phyloP scores from a whole-genome alignment of 2,797 vertebrate genomes.

The Oreortyx pictus region DNA sequence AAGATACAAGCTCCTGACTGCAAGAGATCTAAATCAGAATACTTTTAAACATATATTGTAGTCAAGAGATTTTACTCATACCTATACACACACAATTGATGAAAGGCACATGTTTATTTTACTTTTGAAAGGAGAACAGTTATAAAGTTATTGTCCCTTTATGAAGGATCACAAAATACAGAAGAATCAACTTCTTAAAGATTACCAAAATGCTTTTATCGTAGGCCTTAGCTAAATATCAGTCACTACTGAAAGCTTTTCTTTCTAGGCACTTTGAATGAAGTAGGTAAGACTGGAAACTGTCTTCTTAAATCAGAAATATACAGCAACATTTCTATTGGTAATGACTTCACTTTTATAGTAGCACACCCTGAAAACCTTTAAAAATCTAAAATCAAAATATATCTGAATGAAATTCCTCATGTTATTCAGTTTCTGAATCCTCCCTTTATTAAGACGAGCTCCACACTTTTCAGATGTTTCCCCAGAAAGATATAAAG shows the following conservation, averaged over 20 bases:
- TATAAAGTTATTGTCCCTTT: background rate
- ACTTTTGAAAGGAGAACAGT: background rate
- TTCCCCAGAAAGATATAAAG: background rate
- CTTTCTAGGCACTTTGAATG: background rate
- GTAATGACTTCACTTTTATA: background rate
- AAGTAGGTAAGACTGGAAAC: background rate
- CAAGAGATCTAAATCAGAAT: background rate
- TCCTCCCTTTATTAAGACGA: background rate
- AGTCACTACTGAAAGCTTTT: background rate
- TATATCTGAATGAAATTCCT: background rate
- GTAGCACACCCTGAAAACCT: background rate
- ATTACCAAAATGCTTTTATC: background rate
- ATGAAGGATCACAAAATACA: background rate
- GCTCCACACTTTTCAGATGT: background rate
- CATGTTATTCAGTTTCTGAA: background rate
- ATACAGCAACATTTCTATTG: background rate
- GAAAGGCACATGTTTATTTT: background rate
- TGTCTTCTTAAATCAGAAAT: background rate
- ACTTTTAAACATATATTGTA: background rate
- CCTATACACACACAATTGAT: background rate
- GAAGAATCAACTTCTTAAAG: background rate
- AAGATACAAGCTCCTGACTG: background rate
- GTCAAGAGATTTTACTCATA: background rate
- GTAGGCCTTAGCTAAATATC: background rate
- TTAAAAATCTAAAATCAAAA: background rate